phyloP scores from a whole-genome alignment of 2,797 vertebrate species.

The Propithecus perrieri region DNA sequence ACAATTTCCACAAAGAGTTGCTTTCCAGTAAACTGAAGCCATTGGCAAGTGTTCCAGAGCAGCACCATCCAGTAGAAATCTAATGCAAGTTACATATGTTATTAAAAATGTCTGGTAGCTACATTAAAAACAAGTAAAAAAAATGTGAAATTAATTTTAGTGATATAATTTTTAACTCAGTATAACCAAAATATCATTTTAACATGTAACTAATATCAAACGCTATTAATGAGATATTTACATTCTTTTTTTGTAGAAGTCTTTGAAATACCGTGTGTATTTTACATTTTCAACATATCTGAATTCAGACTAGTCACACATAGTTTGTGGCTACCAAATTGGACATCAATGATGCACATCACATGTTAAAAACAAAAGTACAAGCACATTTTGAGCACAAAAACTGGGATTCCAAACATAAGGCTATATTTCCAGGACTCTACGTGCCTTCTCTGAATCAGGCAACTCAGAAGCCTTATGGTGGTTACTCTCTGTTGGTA shows the following conservation, averaged over 20 bases:
- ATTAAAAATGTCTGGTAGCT: background rate
- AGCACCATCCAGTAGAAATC: background rate
- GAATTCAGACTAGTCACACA: background rate
- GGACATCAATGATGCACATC: background rate
- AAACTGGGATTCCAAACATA: background rate
- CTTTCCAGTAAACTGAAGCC: conserved; percentile 63
- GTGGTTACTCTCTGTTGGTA: background rate
- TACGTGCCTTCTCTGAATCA: background rate
- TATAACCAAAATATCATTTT: background rate
- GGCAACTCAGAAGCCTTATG: background rate
- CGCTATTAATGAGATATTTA: background rate
- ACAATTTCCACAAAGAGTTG: conserved; percentile 74
- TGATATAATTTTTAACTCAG: background rate
- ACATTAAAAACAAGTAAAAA: background rate
- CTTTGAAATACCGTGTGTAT: background rate
- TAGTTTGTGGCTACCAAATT: background rate
- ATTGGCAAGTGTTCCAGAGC: conserved; percentile 70
- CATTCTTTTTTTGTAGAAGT: background rate
- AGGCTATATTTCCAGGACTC: background rate
- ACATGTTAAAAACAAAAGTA: background rate
- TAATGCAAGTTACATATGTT: background rate
- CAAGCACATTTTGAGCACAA: background rate
- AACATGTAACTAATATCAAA: background rate
- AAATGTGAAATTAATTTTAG: background rate
- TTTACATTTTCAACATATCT: background rate